phyloP scores from a whole-genome alignment of 2,888 invertebrate species.

The Rhagophthalmus giganteus region DNA sequence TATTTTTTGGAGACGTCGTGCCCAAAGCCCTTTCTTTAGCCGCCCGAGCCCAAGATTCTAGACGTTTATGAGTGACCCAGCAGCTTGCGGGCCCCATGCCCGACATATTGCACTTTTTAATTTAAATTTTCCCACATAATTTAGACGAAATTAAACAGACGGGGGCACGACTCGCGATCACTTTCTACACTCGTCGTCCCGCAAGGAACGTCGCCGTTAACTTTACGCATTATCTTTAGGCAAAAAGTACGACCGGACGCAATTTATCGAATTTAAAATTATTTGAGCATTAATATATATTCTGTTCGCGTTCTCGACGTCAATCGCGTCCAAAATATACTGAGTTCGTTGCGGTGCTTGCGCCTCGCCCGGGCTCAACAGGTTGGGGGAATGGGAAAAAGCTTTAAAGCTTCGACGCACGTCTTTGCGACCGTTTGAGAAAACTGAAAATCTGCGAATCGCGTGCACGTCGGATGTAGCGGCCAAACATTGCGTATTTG shows the following conservation, averaged over 20 bases:
- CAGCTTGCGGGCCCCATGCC: constrained; percentile 74
- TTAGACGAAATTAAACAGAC: constrained; percentile 3
- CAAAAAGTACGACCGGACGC: neutral
- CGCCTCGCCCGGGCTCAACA: constrained; percentile 49
- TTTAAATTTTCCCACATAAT: constrained; percentile 3
- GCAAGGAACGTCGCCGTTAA: too few species aligned
- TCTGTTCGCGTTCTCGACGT: constrained; percentile 31
- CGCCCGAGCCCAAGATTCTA: constrained; percentile 76
- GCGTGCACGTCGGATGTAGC: constrained; percentile 6
- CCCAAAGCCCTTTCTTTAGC: constrained; percentile 68
- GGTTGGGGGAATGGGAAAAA: constrained; percentile 45
- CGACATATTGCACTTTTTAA: constrained; percentile 41
- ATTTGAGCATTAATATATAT: constrained; percentile 16
- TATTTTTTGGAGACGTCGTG: constrained; percentile 43
- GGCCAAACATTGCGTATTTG: constrained; percentile 10
- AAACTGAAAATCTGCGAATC: constrained; percentile 8
- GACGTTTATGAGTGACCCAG: constrained; percentile 76
- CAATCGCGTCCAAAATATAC: constrained; percentile 39
- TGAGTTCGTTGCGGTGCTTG: constrained; percentile 38
- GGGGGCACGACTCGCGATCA: too few species aligned
- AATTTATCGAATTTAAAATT: constrained; percentile 1
- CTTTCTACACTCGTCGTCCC: too few species aligned
- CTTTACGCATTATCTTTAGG: constrained; percentile 3
- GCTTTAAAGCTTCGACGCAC: constrained; percentile 29
- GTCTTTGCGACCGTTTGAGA: constrained; percentile 11